phyloP scores from a whole-genome alignment of 2,888 invertebrate species.

The Nyleta sp. region DNA sequence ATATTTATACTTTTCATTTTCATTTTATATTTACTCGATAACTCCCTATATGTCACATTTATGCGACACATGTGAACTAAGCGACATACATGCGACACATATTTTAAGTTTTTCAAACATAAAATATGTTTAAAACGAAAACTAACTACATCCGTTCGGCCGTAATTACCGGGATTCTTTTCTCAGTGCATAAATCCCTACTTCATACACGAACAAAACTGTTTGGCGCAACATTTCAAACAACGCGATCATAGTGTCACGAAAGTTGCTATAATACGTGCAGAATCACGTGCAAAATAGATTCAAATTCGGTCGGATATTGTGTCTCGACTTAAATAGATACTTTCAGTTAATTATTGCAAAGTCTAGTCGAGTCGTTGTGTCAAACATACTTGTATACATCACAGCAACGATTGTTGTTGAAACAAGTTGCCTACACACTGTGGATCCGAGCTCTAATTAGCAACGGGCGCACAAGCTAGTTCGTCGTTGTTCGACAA shows the following conservation, averaged over 20 bases:
- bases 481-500: constrained; percentile 42
- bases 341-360: constrained; percentile 23
- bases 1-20: too few relatives aligned
- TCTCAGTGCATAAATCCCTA: too few relatives aligned
- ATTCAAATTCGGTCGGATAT: constrained; percentile 3
- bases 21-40: too few relatives aligned
- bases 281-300: constrained; percentile 10
- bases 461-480: constrained; percentile 24
- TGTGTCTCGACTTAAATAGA: constrained; percentile 9
- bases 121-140: too few relatives aligned
- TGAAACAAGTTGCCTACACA: constrained; percentile 23
- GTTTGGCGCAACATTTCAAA: too few relatives aligned
- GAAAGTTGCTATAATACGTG: not conserved
- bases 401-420: constrained; percentile 31
- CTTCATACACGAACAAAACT: too few relatives aligned
- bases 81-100: too few relatives aligned
- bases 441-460: constrained; percentile 25
- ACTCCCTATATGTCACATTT: too few relatives aligned
- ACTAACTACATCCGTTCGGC: too few relatives aligned
- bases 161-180: too few relatives aligned
- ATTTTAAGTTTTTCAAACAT: too few relatives aligned
- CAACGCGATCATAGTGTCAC: not conserved
- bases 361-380: constrained; percentile 16
- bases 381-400: constrained; percentile 35
- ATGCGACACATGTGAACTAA: too few relatives aligned